Percentiles rank a stretch among this genome's conserved stretches.
These are phyloP conservation scores for Bradypus variegatus DNA, from an alignment of 2,797 vertebrate genomes.

Conservation along the genomic window DNA sequence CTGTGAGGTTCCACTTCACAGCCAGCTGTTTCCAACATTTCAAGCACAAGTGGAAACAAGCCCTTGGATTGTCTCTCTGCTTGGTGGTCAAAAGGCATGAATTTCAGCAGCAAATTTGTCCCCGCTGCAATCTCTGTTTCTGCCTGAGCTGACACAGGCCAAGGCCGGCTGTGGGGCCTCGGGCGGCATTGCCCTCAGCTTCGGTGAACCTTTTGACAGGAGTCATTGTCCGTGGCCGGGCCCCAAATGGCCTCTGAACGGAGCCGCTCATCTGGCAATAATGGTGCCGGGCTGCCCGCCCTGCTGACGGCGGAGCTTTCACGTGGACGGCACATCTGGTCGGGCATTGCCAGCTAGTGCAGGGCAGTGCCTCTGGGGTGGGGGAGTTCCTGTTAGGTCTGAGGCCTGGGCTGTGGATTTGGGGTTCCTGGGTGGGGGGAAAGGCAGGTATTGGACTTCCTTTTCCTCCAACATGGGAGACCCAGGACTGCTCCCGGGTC, in stretches of 20 bases:
- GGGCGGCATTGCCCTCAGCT: slow-evolving; percentile 72
- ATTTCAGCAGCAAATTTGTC: slow-evolving; percentile 72
- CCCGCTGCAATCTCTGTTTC: slow-evolving; percentile 71
- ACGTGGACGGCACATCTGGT: background rate
- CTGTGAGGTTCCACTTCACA: background rate
- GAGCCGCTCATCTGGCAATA: slow-evolving; percentile 49
- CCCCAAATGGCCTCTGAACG: slow-evolving; percentile 46
- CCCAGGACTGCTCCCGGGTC: fast-evolving
- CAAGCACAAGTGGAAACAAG: slow-evolving; percentile 67
- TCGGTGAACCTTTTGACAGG: slow-evolving; percentile 76
- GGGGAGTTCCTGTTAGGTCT: background rate
- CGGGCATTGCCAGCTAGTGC: background rate
- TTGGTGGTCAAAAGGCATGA: slow-evolving; percentile 73
- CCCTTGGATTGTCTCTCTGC: slow-evolving; percentile 60
- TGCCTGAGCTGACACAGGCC: slow-evolving; percentile 77
- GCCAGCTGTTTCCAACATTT: slow-evolving; percentile 16
- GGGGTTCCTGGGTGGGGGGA: background rate
- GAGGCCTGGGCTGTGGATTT: background rate
- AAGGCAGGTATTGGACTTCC: background rate
- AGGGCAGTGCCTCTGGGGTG: background rate
- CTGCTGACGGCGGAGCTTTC: slow-evolving; percentile 33
- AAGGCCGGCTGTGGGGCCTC: slow-evolving; percentile 59
- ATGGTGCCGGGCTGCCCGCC: slow-evolving; percentile 42
- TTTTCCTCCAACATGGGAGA: background rate
- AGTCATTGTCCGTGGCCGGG: slow-evolving; percentile 64